These are phyloP conservation scores for Eonycteris spelaea DNA, from an alignment of 2,113 vertebrate species.

Conservation along the genomic window DNA sequence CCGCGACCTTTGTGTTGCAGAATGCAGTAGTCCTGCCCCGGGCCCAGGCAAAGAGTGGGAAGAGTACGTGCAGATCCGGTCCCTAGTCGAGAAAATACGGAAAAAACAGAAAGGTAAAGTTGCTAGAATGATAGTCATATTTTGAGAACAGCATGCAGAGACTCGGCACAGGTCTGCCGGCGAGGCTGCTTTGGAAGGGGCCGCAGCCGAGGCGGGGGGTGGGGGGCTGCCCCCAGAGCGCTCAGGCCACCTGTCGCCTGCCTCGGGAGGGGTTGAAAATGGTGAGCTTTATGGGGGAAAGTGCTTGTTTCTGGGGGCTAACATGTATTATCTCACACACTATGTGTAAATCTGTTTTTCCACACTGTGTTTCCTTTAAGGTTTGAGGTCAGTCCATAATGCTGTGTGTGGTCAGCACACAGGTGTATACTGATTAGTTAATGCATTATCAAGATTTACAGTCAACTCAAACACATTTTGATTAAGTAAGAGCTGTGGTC, in stretches of 20 bases:
- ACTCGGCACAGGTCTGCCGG: not conserved
- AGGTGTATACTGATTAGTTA: not conserved
- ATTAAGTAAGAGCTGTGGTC: not conserved
- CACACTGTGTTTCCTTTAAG: not conserved
- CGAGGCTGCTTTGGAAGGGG: not conserved
- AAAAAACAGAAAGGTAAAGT: conserved; percentile 97
- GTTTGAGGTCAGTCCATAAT: not conserved
- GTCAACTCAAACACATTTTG: not conserved
- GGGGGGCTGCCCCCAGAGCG: too few species aligned
- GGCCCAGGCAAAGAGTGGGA: conserved; percentile 97
- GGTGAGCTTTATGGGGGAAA: not conserved
- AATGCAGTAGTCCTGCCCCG: conserved; percentile 93
- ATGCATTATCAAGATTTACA: too few species aligned
- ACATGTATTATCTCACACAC: not conserved
- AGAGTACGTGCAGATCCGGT: conserved; percentile 94
- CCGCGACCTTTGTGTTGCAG: conserved; percentile 75
- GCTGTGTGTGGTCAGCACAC: not conserved
- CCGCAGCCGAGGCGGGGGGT: too few species aligned
- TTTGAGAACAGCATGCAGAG: not conserved
- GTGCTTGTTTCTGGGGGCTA: not conserved
- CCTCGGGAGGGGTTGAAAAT: not conserved
- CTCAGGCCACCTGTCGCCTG: not conserved
- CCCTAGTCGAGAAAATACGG: conserved; percentile 95
- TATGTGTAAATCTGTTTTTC: not conserved
- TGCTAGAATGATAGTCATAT: not conserved